Evolutionary conservation across 2,113 vertebrate genomes (phyloP).

Genomic region (Sarotherodon lohbergeri): DNA sequence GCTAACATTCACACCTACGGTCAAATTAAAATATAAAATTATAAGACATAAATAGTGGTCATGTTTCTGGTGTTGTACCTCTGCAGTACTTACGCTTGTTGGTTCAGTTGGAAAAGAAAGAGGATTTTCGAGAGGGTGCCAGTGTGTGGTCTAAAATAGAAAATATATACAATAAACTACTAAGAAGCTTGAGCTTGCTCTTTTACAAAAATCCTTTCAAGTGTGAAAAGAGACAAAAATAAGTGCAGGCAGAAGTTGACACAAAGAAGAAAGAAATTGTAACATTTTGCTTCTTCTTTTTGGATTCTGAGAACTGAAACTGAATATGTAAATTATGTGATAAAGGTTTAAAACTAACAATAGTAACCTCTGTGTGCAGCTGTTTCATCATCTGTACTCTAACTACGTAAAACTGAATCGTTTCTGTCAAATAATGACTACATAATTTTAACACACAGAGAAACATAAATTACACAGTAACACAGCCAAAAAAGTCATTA

Average conservation of each 20-base stretch:
- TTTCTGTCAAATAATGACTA: background rate
- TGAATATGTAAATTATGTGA: background rate
- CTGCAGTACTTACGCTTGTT: background rate
- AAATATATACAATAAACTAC: background rate
- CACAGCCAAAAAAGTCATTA: background rate
- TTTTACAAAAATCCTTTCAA: background rate
- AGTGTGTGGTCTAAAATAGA: background rate
- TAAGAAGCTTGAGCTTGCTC: background rate
- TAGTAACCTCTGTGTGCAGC: background rate
- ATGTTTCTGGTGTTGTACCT: background rate
- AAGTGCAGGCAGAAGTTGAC: background rate
- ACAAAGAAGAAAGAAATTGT: background rate
- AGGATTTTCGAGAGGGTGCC: background rate
- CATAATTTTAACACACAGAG: background rate
- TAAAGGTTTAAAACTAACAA: background rate
- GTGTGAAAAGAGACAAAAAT: background rate
- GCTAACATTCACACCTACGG: background rate
- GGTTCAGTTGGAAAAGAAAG: background rate
- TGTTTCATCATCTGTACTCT: background rate
- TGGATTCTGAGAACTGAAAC: background rate
- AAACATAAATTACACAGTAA: rapidly evolving
- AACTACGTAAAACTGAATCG: rapidly evolving
- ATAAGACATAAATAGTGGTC: background rate
- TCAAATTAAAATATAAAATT: background rate
- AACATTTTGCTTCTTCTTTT: background rate